Conservation (phyloP, 2,113 vertebrate genomes). For the Platysteira castanea region DNA sequence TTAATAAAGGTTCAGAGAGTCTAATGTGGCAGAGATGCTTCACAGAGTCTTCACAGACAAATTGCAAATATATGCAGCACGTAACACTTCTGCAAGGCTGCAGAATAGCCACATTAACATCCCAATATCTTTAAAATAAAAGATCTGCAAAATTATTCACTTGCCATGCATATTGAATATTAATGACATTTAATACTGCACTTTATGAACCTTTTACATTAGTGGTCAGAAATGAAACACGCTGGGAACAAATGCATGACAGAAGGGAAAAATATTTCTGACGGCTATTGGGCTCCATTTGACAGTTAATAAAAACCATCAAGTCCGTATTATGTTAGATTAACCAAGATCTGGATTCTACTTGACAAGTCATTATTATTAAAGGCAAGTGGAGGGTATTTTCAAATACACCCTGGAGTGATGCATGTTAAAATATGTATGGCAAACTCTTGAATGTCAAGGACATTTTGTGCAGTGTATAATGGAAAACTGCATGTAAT, state of each 20-base stretch:
- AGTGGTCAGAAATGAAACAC: conserved; percentile 71
- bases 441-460: conserved; percentile 79
- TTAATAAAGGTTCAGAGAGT: conserved; percentile 23
- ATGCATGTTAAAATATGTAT: conserved; percentile 77
- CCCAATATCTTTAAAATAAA: conserved; percentile 49
- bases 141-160: conserved; percentile 62
- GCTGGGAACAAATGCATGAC: conserved; percentile 56
- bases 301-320: conserved; percentile 81
- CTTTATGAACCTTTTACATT: conserved; percentile 75
- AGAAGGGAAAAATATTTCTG: conserved; percentile 69
- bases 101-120: conserved; percentile 47
- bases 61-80: not conserved
- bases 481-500: conserved; percentile 73
- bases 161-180: conserved; percentile 62
- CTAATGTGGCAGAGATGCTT: conserved; percentile 29
- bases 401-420: conserved; percentile 80
- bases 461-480: conserved; percentile 70
- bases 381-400: conserved; percentile 81
- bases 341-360: conserved; percentile 76
- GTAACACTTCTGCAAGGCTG: conserved; percentile 23
- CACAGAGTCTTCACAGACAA: conserved; percentile 35
- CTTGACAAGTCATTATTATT: conserved; percentile 84
- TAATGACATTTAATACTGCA: conserved; percentile 61
- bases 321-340: conserved; percentile 78
- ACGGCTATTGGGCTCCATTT: conserved; percentile 63